phyloP scores from a whole-genome alignment of 1,140 invertebrate genomes.

The Chymomyza costata region DNA sequence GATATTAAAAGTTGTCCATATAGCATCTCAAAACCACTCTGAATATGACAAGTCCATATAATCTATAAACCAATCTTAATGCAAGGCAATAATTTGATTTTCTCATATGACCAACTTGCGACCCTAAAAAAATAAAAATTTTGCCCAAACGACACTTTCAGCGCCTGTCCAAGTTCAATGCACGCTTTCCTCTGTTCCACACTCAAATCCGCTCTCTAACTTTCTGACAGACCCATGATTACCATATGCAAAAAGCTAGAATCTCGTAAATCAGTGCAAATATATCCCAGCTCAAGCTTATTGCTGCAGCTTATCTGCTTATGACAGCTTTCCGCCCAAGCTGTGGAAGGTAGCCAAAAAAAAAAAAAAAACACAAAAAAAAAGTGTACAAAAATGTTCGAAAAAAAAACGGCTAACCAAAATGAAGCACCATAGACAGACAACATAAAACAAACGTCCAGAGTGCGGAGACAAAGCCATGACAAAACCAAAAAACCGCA shows the following conservation, averaged over 20 bases:
- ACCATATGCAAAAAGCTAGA: conserved; percentile 74
- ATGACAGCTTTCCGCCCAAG: conserved; percentile 70
- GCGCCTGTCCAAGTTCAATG: conserved; percentile 49
- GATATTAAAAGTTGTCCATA: conserved; percentile 2
- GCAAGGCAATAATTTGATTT: too few species aligned
- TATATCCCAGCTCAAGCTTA: conserved; percentile 71
- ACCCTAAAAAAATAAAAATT: conserved; percentile 11
- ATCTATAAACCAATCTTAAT: too few species aligned
- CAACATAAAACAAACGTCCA: conserved; percentile 69
- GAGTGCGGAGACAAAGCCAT: conserved; percentile 45
- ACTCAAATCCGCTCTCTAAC: not conserved
- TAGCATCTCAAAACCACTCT: too few species aligned
- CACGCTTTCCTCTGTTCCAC: conserved; percentile 21
- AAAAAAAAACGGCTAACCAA: conserved; percentile 29
- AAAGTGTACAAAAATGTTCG: not conserved
- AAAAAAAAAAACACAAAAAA: not conserved
- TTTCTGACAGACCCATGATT: conserved; percentile 40
- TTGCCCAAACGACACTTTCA: conserved; percentile 20
- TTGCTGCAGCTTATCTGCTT: conserved; percentile 74
- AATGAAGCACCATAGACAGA: conserved; percentile 53
- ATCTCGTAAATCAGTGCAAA: conserved; percentile 74
- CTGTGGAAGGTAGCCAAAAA: not conserved
- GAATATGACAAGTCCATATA: too few species aligned
- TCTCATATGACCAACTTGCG: too few species aligned
- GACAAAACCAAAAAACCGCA: conserved; percentile 62